phyloP scores from a whole-genome alignment of 2,797 vertebrate species.

The Liasis olivaceus region DNA sequence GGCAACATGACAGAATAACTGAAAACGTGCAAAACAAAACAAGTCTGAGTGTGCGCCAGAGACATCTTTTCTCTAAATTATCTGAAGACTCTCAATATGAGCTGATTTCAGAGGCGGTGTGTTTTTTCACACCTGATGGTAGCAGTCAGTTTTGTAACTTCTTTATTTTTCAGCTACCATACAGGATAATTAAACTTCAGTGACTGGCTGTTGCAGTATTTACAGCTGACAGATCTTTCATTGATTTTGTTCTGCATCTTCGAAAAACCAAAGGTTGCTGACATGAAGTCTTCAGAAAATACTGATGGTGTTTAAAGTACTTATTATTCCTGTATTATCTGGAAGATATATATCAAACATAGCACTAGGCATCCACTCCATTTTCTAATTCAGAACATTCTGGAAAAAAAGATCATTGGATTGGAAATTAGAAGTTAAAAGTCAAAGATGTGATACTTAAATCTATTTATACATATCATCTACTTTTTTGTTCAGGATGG shows the following conservation, averaged over 20 bases:
- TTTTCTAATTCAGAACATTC: neutral
- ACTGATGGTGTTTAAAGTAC: neutral
- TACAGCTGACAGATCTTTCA: slow-evolving; percentile 6
- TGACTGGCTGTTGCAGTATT: neutral
- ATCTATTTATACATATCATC: neutral
- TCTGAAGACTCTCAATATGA: slow-evolving; percentile 3
- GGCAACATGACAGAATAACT: neutral
- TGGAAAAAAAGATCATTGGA: neutral
- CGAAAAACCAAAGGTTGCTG: slow-evolving; percentile 5
- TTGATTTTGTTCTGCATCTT: slow-evolving; percentile 15
- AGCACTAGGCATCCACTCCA: neutral
- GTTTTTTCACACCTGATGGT: slow-evolving; percentile 34
- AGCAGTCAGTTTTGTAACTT: slow-evolving; percentile 15
- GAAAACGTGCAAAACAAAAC: slow-evolving; percentile 17
- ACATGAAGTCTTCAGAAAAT: slow-evolving; percentile 14
- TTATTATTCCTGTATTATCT: neutral
- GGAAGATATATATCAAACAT: neutral
- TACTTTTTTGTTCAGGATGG: neutral
- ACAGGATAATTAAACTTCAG: neutral
- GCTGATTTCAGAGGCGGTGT: neutral
- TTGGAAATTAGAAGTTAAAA: neutral
- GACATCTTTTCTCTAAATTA: slow-evolving; percentile 15
- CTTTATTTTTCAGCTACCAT: slow-evolving; percentile 8
- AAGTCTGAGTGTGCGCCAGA: slow-evolving; percentile 3
- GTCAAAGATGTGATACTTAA: neutral